A percentile compares a stretch with the other conserved stretches of the same genome.
These are phyloP conservation scores for Acrobasis suavella DNA, from an alignment of 2,888 invertebrate species.

Conservation along the genomic window DNA sequence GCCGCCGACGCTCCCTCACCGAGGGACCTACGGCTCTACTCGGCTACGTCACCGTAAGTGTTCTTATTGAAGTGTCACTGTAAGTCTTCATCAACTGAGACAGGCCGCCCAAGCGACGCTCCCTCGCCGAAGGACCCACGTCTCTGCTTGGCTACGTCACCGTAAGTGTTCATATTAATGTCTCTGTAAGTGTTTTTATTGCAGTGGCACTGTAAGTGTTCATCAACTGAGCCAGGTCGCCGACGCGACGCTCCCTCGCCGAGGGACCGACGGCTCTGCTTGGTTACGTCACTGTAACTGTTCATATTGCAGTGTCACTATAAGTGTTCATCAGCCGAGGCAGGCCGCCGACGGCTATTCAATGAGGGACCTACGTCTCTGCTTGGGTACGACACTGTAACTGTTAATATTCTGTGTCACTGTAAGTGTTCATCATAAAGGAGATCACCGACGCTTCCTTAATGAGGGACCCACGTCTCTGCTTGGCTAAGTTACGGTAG, in stretches of 20 bases:
- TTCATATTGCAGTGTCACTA: constrained; percentile 69
- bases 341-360: too few relatives aligned
- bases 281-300: constrained; percentile 76
- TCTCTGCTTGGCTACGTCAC: too few relatives aligned
- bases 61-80: neutral
- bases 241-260: constrained; percentile 74
- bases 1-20: constrained; percentile 76
- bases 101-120: too few relatives aligned
- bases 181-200: too few relatives aligned
- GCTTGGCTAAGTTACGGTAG: constrained; percentile 78
- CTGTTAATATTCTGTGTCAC: too few relatives aligned
- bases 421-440: too few relatives aligned
- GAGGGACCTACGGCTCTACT: constrained; percentile 80
- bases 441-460: constrained; percentile 80
- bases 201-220: too few relatives aligned
- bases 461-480: constrained; percentile 78
- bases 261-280: constrained; percentile 80
- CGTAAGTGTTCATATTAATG: too few relatives aligned
- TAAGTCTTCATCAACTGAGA: too few relatives aligned
- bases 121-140: too few relatives aligned
- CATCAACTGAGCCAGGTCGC: constrained; percentile 77
- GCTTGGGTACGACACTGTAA: too few relatives aligned
- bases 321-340: constrained; percentile 43
- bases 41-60: constrained; percentile 77
- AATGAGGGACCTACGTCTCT: too few relatives aligned